phyloP scores from a whole-genome alignment of 1,140 invertebrate species.

The Drosophila rufa region DNA sequence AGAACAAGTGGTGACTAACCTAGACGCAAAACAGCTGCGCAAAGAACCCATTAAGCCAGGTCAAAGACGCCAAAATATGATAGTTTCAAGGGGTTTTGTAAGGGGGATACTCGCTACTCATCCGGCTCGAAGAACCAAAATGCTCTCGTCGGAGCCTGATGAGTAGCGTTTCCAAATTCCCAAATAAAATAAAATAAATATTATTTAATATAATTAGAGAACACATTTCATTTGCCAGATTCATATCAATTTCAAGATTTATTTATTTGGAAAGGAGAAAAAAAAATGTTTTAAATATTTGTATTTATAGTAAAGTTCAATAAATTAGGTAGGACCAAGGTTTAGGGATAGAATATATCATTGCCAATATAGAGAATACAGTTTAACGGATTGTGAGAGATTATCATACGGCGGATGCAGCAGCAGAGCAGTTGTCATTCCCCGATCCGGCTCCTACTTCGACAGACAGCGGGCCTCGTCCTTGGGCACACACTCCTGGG shows the following conservation, averaged over 20 bases:
- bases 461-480: conserved; percentile 56
- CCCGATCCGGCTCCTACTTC: conserved; percentile 36
- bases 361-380: conserved; percentile 65
- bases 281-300: background rate
- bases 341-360: conserved; percentile 42
- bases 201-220: too few species aligned
- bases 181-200: too few species aligned
- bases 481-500: conserved; percentile 48
- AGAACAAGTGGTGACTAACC: conserved; percentile 14
- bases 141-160: too few species aligned
- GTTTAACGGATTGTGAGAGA: conserved; percentile 32
- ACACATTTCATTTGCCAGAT: conserved; percentile 16
- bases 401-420: conserved; percentile 47
- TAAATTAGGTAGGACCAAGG: conserved; percentile 62
- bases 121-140: background rate
- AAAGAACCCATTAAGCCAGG: conserved; percentile 6
- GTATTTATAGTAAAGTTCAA: conserved; percentile 43
- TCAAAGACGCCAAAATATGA: conserved; percentile 3
- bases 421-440: conserved; percentile 11
- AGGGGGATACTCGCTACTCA: background rate
- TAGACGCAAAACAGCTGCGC: conserved; percentile 29
- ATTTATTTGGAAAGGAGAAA: conserved; percentile 14
- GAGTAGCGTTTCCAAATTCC: too few species aligned
- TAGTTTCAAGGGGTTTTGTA: background rate
- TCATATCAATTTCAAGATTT: conserved; percentile 23